Base-by-base conservation (phyloP, 2,797 vertebrate genomes). In the Poecilia wingei region DNA sequence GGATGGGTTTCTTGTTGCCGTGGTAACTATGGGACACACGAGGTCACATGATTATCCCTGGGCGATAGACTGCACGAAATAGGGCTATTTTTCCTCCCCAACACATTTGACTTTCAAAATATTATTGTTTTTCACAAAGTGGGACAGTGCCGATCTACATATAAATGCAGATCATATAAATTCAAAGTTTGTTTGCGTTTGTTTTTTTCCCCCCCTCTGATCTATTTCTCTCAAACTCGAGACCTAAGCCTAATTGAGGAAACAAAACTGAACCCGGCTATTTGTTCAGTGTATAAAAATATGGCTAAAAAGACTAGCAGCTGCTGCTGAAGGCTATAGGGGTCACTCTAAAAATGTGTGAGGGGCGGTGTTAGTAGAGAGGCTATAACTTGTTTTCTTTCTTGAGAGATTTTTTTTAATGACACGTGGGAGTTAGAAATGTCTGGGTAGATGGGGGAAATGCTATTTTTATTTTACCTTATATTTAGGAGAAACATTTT, bases 11-110 rank as follows among this genome's bases (percentile, higher is more conserved):
- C 78, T 66, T 51, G 49, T 93, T 82, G 79, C 87, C 84, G 84
- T 86, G 89, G 93, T 77, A 90, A 94, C 91, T 14, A 39, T 16
- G 55, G 87, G 89, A 85, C 91, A 90, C 39, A 59, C 31, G 79
- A 90, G 91, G 84, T 93, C 89, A 88, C 74, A 81, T 77, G 51
- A 75, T 80, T 87, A 86, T 87, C 81, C 76, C 79, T 61, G 74
- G 61, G 73, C 84, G 84, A 81, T 77, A 69, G 41, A 70, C 75
- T 71, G 73, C 61, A 76, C 70, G 81, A 84, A 84, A 82, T 45
- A 53, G 53, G 66, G 66, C 66, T 71, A 59, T 80, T 80, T 47
- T 59, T 46, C 55, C 41, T 80, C 51, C 3, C 3, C 0, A 2
- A 57, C 66, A 70, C 33, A 64, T 82, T 84, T 72, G 4, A 64